These are phyloP conservation scores for Acanthisitta chloris DNA, from an alignment of 2,113 vertebrate species.

Conservation along the genomic window DNA sequence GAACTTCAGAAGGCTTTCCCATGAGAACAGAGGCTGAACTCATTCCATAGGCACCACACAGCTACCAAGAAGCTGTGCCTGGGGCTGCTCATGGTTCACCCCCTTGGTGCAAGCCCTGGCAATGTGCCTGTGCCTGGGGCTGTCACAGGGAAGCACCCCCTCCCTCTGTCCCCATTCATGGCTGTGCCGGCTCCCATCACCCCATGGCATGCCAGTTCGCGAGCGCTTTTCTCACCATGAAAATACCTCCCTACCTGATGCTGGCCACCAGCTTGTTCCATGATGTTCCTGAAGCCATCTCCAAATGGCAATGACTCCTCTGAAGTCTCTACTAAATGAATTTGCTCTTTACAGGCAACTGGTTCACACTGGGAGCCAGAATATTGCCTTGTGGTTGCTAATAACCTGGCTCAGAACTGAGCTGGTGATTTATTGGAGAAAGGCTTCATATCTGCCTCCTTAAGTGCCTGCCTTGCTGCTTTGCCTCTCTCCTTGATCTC, in stretches of 20 bases:
- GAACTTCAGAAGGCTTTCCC: not conserved
- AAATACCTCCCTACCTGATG: not conserved
- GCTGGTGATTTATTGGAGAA: not conserved
- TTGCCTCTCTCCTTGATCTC: not conserved
- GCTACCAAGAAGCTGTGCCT: fast-evolving
- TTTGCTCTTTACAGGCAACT: not conserved
- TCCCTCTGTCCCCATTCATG: not conserved
- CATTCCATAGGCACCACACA: not conserved
- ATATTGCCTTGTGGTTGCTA: not conserved
- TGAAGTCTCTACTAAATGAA: not conserved
- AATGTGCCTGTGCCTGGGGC: not conserved
- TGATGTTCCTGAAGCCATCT: fast-evolving
- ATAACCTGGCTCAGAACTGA: not conserved
- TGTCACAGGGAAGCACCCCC: fast-evolving
- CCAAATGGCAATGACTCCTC: not conserved
- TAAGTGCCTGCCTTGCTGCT: not conserved
- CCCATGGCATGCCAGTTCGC: fast-evolving
- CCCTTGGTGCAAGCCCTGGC: fast-evolving
- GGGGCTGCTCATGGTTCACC: not conserved
- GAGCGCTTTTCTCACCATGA: not conserved
- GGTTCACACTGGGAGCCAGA: not conserved
- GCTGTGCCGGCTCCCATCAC: not conserved
- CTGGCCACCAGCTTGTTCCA: not conserved
- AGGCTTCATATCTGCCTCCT: not conserved
- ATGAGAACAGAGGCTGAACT: not conserved